Evolutionary conservation across 2,113 vertebrate genomes (phyloP), one percentile per base, ranked within the genome.

Genomic region (Thalassarche chlororhynchos): DNA sequence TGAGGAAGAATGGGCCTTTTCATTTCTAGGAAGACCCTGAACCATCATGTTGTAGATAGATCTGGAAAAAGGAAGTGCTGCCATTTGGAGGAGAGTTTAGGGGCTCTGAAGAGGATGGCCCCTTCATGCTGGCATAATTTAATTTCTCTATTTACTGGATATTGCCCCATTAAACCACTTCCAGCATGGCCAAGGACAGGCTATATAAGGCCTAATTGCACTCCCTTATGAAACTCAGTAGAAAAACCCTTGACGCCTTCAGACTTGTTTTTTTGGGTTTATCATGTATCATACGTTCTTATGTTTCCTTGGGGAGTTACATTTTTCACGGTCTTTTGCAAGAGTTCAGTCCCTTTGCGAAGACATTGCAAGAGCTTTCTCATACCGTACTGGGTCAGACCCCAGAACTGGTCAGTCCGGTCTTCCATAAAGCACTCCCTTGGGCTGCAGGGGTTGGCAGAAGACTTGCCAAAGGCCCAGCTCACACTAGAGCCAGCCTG

Each of bases 11-110:
- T 32, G 25, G 40, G 44, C 36, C 69, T 84, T 97, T 90, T 89
- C 75, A 87, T 91, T 94, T 94, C 84, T 58, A 95, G 88, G 89
- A 87, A 92, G 62, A 46, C 44, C 68, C 72, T 52, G 62, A 87
- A 69, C 57, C 25, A 34, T 76, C 15, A 13, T 74, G 83, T 68
- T 82, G 68, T 46, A 32, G 36, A 55, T 21, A 44, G 65, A 25
- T 65, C 65, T 84, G 74, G 61, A 79, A 92, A 91, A 92, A 79
- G 31, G 77, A 88, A 86, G 36, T 38, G 12, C 14, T 94, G 40
- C 58, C 36, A 29, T 87, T 87, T 72, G 46, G 79, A 81, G 57
- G 51, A 69, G 71, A 90, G 72, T 57, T 94, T 28, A 61, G 69
- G 32, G 65, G n/a, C 29, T 71, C 66, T 80, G 74, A 81, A 87